Percentiles rank a stretch among this genome's conserved stretches.
phyloP scores from a whole-genome alignment of 2,888 invertebrate species.

The Chrysolina haemoptera region DNA sequence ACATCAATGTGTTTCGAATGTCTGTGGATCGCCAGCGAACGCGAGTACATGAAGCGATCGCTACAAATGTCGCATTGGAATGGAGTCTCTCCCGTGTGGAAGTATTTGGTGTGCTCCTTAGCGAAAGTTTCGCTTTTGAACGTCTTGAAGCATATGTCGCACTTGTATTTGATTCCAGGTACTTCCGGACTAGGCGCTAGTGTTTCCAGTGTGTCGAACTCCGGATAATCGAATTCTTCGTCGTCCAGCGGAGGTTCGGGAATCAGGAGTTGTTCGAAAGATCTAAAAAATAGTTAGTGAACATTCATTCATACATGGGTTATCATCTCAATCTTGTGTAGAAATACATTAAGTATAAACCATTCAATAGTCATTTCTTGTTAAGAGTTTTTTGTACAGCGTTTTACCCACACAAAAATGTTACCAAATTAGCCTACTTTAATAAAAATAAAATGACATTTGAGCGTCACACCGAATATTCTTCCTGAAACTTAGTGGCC shows the following conservation, averaged over 20 bases:
- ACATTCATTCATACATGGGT: neutral
- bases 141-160: conserved; percentile 57
- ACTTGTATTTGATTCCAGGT: conserved; percentile 58
- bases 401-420: no score
- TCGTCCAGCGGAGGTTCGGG: neutral
- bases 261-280: neutral
- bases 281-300: conserved; percentile 11
- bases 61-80: conserved; percentile 8
- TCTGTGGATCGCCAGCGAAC: conserved; percentile 22
- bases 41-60: conserved; percentile 26
- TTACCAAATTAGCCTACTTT: no score
- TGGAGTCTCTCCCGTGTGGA: conserved; percentile 63
- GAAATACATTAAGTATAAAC: no score
- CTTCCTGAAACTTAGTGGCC: no score
- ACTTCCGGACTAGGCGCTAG: neutral
- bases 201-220: neutral
- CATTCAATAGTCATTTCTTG: no score
- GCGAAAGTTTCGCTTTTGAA: conserved; percentile 56
- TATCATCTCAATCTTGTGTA: neutral
- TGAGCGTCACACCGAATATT: no score
- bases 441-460: no score
- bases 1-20: conserved; percentile 66
- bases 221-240: neutral
- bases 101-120: conserved; percentile 53
- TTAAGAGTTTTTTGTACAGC: no score